Evolutionary conservation across 2,113 vertebrate species (phyloP), one percentile per base, ranked within the genome.

Genomic region (Psilopsiagon aymara): DNA sequence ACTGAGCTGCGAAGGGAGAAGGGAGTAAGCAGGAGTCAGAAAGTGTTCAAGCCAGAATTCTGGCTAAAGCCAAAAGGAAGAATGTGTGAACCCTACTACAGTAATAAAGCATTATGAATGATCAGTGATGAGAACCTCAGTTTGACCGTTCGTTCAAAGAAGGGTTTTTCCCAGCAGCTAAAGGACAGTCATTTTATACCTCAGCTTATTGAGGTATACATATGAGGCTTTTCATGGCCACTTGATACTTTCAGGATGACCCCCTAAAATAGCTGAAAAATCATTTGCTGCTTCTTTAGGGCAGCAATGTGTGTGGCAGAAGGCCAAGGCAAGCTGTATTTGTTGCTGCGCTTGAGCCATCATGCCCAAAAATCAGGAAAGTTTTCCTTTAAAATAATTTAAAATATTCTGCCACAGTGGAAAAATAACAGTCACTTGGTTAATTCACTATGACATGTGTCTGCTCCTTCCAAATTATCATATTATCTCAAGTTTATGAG

Each of bases 381-480:
- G 2, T 3, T 86, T 63, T 66, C n/a, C 46, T 68, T 76, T 64
- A n/a, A 86, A 79, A 7, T 71, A 35, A n/a, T 63, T 76, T 64
- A n/a, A 86, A 79, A 7, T 71, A 35, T 37, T 63, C 75, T 57
- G 31, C 15, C 0, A 0, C 33, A 47, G 28, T 82, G 53, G 60
- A 59, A 89, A 88, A 81, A 69, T 27, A 84, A 49, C 21, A 39
- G 39, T 51, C 21, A 67, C 29, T 92, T 84, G 55, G 19, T 43
- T 94, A 91, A 94, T 94, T 82, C 29, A 49, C 25, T 63, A 74
- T 91, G 92, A 91, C 55, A 29, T 37, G 29, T 86, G 41, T 91
- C 94, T 90, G 20, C 46, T 96, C 20, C 39, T 88, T 94, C 31
- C 20, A 43, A 86, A 76, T 96, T 96, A 94, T 52, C 71, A 84